phyloP scores from a whole-genome alignment of 2,797 vertebrate genomes.

The Delichon dasypus region DNA sequence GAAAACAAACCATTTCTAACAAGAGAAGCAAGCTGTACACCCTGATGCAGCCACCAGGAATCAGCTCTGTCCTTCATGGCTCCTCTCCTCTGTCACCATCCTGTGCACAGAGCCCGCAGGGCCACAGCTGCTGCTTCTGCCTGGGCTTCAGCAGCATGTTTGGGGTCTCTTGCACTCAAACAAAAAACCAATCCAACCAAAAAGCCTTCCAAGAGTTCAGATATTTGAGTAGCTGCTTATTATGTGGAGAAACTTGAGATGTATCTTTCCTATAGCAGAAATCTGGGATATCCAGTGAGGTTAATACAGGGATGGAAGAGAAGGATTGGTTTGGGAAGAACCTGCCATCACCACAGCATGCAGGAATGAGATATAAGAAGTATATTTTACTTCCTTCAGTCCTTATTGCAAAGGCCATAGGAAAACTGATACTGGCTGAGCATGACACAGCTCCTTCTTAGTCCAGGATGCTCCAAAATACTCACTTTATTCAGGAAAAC shows the following conservation, averaged over 20 bases:
- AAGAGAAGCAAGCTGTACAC: neutral
- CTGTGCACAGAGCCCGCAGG: neutral
- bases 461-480: neutral
- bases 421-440: neutral
- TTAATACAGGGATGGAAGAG: neutral
- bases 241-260: neutral
- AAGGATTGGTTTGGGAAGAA: neutral
- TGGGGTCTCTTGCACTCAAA: neutral
- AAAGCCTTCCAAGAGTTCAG: neutral
- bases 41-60: neutral
- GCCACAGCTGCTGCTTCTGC: neutral
- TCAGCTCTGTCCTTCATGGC: rapidly evolving
- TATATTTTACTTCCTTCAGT: neutral
- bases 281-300: neutral
- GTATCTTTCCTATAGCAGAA: neutral
- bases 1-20: neutral
- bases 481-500: neutral
- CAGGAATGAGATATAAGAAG: neutral
- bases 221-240: neutral
- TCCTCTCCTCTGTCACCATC: neutral
- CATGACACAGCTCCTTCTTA: neutral
- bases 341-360: rapidly evolving
- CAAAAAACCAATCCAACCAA: no score
- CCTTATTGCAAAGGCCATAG: neutral
- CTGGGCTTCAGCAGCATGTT: neutral